phyloP scores from a whole-genome alignment of 2,797 vertebrate species.

The Gallirallus australis region DNA sequence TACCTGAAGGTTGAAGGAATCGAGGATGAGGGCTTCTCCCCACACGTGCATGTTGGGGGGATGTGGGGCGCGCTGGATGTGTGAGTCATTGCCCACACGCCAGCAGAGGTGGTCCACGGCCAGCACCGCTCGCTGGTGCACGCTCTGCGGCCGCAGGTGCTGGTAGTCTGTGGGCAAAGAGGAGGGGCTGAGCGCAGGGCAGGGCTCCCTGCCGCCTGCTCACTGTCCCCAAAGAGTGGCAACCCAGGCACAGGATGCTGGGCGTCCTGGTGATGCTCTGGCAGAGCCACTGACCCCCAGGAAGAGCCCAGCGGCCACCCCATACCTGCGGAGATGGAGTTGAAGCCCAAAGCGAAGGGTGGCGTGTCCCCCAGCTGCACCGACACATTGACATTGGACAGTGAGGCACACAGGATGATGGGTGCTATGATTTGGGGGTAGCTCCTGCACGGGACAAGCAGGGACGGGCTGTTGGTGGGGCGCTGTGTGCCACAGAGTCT shows the following conservation, averaged over 20 bases:
- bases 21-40: conserved; percentile 94
- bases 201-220: background rate
- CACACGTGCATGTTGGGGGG: conserved; percentile 95
- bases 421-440: conserved; percentile 91
- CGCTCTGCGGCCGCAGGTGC: conserved; percentile 82
- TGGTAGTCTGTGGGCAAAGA: conserved; percentile 78
- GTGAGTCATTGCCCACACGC: conserved; percentile 96
- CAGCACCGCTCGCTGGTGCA: conserved; percentile 88
- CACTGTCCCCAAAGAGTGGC: background rate
- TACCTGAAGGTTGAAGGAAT: conserved; percentile 92
- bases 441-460: conserved; percentile 71
- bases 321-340: conserved; percentile 89
- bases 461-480: background rate
- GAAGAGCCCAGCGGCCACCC: background rate
- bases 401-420: conserved; percentile 86
- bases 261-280: background rate
- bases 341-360: conserved; percentile 94
- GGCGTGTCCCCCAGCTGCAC: conserved; percentile 95
- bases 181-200: rapidly evolving
- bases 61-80: conserved; percentile 95
- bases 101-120: conserved; percentile 95
- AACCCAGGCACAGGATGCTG: background rate
- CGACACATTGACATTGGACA: conserved; percentile 93
- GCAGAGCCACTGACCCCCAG: background rate
- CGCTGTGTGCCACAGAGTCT: rapidly evolving